Evolutionary conservation across 2,113 vertebrate genomes (phyloP).

Genomic region (Caretta caretta): DNA sequence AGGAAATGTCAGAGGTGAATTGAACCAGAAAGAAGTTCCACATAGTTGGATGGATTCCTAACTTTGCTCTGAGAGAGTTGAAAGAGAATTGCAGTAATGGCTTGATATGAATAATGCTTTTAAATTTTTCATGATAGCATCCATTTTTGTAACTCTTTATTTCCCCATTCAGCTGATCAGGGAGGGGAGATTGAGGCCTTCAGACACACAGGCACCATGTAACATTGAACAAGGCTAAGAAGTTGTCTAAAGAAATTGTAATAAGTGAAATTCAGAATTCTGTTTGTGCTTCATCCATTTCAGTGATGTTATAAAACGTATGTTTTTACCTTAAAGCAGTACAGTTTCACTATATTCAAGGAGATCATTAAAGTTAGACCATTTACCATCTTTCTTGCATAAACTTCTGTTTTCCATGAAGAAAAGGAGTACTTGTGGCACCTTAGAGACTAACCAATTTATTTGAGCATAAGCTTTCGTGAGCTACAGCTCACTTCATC

Average conservation of each 20-base stretch:
- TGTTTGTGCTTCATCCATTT: not conserved
- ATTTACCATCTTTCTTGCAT: not conserved
- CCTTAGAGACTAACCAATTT: too few relatives aligned
- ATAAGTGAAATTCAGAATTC: not conserved
- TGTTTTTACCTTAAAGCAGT: not conserved
- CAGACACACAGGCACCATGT: too few relatives aligned
- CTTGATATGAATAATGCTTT: fast-evolving
- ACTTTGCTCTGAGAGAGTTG: not conserved
- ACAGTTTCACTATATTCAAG: not conserved
- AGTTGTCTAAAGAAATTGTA: not conserved
- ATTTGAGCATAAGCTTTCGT: too few relatives aligned
- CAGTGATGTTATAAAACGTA: not conserved
- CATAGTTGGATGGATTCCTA: not conserved
- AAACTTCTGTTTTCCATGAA: not conserved
- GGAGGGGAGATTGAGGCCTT: not conserved
- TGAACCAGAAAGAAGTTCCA: not conserved
- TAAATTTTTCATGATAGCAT: not conserved
- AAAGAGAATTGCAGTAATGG: not conserved
- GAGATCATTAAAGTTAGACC: not conserved
- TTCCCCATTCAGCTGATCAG: not conserved
- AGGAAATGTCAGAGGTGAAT: not conserved
- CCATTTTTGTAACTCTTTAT: not conserved
- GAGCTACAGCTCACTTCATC: too few relatives aligned
- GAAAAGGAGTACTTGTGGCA: too few relatives aligned
- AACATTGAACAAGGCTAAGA: not conserved